These are phyloP conservation scores for Ophraella communa DNA, from an alignment of 2,888 invertebrate genomes.

Conservation along the genomic window DNA sequence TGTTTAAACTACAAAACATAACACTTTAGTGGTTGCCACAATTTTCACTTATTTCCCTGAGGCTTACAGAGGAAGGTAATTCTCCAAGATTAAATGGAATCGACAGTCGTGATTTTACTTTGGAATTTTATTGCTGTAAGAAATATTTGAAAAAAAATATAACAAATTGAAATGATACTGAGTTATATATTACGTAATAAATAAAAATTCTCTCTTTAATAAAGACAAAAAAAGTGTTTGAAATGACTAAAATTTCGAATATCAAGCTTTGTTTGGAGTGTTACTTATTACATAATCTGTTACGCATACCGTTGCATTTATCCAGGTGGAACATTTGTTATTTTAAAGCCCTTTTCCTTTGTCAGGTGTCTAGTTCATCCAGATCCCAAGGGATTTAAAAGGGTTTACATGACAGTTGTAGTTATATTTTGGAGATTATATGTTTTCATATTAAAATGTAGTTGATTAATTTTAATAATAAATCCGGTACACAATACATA, in stretches of 20 bases:
- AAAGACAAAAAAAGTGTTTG: no score
- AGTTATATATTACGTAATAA: no score
- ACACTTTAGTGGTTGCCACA: slow-evolving; percentile 4
- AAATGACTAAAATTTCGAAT: no score
- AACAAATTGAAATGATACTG: background rate
- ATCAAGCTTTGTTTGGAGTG: no score
- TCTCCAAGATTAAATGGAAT: slow-evolving; percentile 11
- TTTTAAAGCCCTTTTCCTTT: background rate
- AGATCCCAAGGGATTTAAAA: background rate
- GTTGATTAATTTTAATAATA: no score
- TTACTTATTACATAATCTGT: background rate
- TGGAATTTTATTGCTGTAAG: background rate
- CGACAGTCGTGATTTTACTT: slow-evolving; percentile 17
- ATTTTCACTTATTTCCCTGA: slow-evolving; percentile 25
- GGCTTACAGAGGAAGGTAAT: slow-evolving; percentile 13
- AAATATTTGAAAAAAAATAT: background rate
- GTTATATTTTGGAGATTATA: background rate
- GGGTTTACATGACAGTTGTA: background rate
- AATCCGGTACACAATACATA: no score
- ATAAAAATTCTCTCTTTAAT: no score
- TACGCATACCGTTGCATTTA: background rate
- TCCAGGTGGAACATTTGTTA: background rate
- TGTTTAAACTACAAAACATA: slow-evolving; percentile 10
- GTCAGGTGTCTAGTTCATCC: background rate
- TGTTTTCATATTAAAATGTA: background rate